phyloP scores from a whole-genome alignment of 2,797 vertebrate genomes.

The Nannoperca australis region DNA sequence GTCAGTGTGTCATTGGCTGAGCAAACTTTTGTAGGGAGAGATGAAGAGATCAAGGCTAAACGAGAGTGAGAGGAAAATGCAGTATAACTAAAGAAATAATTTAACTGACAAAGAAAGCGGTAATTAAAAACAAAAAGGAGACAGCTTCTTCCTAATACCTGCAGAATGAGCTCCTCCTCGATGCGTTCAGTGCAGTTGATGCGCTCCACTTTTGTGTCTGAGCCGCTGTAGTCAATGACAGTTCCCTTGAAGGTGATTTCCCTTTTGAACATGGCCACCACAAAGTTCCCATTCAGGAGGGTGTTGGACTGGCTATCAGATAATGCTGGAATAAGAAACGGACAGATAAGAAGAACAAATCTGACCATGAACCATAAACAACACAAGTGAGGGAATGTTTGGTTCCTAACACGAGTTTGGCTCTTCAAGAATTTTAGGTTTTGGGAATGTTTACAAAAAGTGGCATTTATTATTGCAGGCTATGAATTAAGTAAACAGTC shows the following conservation, averaged over 20 bases:
- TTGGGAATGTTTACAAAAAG: slow-evolving; percentile 36
- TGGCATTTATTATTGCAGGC: slow-evolving; percentile 39
- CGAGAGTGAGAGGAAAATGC: not conserved
- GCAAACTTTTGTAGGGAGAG: not conserved
- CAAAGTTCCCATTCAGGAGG: slow-evolving; percentile 96
- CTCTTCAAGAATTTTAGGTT: slow-evolving; percentile 26
- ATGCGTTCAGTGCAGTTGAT: slow-evolving; percentile 95
- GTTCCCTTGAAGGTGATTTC: slow-evolving; percentile 93
- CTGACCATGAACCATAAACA: slow-evolving; percentile 18
- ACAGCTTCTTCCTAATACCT: slow-evolving; percentile 81
- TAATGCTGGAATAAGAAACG: slow-evolving; percentile 85
- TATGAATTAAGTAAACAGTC: slow-evolving; percentile 60
- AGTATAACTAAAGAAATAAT: not conserved
- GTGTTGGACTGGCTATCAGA: slow-evolving; percentile 93
- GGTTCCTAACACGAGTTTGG: slow-evolving; percentile 11
- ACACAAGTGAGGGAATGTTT: slow-evolving; percentile 23
- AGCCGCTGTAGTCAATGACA: slow-evolving; percentile 95
- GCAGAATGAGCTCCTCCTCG: slow-evolving; percentile 91
- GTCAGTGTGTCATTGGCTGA: not conserved
- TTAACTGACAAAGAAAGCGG: not conserved
- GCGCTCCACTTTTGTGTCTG: slow-evolving; percentile 92
- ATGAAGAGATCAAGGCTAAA: not conserved
- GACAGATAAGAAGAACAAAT: slow-evolving; percentile 3
- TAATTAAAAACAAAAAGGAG: not conserved
- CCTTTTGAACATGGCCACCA: slow-evolving; percentile 97